Evolutionary conservation across 2,113 vertebrate species (phyloP).

Genomic region (Nymphicus hollandicus): DNA sequence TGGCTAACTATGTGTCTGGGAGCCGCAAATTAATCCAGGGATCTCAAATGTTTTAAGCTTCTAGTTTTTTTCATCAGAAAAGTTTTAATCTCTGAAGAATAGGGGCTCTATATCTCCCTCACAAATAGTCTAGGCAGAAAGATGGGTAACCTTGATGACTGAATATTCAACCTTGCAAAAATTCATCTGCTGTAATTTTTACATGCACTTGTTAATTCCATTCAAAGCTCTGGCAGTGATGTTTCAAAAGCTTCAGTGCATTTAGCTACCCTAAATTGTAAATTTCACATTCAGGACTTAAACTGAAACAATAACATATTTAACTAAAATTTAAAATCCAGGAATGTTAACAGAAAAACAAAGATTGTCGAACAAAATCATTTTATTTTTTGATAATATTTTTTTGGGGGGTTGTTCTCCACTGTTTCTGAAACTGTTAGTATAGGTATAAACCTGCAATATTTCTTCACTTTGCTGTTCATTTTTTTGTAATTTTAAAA

Average conservation of each 20-base stretch:
- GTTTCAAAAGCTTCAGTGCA: not conserved
- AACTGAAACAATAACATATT: not conserved
- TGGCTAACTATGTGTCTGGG: not conserved
- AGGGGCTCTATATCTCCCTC: not conserved
- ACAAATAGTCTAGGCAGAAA: not conserved
- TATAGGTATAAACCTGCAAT: not conserved
- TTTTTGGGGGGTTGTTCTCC: fast-evolving
- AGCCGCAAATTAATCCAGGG: not conserved
- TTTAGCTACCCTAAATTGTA: slow-evolving; percentile 12
- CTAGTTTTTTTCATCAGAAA: not conserved
- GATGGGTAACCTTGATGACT: slow-evolving; percentile 41
- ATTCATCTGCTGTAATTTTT: slow-evolving; percentile 31
- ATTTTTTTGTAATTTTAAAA: not conserved
- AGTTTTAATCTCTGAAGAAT: slow-evolving; percentile 1
- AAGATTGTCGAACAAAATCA: not conserved
- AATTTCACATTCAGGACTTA: not conserved
- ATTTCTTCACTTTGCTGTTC: not conserved
- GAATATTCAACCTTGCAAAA: slow-evolving; percentile 52
- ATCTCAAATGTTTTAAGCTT: not conserved
- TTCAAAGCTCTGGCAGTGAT: not conserved
- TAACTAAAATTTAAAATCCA: not conserved
- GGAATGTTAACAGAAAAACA: not conserved
- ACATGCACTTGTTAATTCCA: slow-evolving; percentile 28
- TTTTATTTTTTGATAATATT: not conserved
- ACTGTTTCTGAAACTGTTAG: not conserved